Conservation (phyloP, 2,888 invertebrate genomes). For the Notodonta dromedarius region DNA sequence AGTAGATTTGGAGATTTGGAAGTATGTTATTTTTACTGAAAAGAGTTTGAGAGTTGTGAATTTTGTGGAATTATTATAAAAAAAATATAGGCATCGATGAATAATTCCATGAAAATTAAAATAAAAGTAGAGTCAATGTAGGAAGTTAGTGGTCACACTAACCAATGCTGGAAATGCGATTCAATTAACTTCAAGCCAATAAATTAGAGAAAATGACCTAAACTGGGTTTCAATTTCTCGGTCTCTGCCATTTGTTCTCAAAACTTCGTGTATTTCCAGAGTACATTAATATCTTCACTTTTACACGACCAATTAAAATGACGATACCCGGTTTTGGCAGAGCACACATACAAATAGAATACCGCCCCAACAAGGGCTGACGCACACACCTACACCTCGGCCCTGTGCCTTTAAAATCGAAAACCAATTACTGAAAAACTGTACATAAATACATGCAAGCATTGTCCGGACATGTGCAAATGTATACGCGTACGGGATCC, state of each 20-base stretch:
- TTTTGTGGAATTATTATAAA: conserved; percentile 26
- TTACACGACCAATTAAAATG: not conserved
- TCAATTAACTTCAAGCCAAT: too few relatives aligned
- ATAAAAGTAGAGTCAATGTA: too few relatives aligned
- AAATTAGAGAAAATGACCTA: too few relatives aligned
- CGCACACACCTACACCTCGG: not conserved
- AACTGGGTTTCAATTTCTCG: too few relatives aligned
- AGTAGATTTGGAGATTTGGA: conserved; percentile 26
- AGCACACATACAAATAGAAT: not conserved
- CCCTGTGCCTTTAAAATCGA: conserved; percentile 64
- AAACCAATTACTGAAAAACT: conserved; percentile 82
- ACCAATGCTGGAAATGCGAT: too few relatives aligned
- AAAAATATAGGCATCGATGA: not conserved
- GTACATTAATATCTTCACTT: too few relatives aligned
- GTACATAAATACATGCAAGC: conserved; percentile 61
- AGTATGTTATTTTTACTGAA: conserved; percentile 16
- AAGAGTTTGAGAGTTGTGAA: conserved; percentile 30
- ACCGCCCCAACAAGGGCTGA: not conserved
- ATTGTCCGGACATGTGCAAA: conserved; percentile 53
- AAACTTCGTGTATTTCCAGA: too few relatives aligned
- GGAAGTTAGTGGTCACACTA: too few relatives aligned
- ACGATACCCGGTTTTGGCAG: not conserved
- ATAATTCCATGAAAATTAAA: too few relatives aligned
- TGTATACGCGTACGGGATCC: conserved; percentile 46
- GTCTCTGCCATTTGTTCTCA: too few relatives aligned